Base-by-base conservation (phyloP, 2,888 invertebrate genomes). In the Eupithecia centaureata region DNA sequence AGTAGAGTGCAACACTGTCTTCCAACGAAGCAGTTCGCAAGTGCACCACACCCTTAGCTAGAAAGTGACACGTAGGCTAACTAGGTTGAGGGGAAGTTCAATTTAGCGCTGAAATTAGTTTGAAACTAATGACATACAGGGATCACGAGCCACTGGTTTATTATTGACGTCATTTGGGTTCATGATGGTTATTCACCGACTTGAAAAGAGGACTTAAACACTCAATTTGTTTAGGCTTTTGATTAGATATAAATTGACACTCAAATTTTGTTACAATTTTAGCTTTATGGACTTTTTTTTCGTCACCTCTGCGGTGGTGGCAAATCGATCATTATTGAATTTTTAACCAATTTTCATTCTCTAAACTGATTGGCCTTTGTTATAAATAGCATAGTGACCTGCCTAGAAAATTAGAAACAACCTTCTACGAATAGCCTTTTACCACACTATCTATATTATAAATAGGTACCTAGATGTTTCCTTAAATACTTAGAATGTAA, bases 51-150 rank as follows among this genome's bases (percentile, higher is more conserved):
- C 72, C 62, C 61, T 68, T 59, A 65, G 47, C 33, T 79, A 73
- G 82, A 81, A 79, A 81, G 84, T 77, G 80, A 75, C 76, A 76
- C 77, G 75, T 66, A 38, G 58, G 32, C 64, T 80, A 81, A 82
- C 81, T 82, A 75, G 81, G 80, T 86, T 80, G 82, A 85, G 83
- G 81, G 82, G 81, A 77, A 79, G 83, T 84, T 84, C 83, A 84
- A 83, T 84, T 85, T 80, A 79, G 77, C 77, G 79, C 79, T 80
- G 70, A 80, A 83, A 83, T 85, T 82, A 81, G 79, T 80, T 84
- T 83, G 80, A 74, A 67, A 77, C 76, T 77, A 79, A 81, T 76
- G 75, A 71, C 75, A 66, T 71, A 73, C 75, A 72, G 33, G 22
- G 63, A 65, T 68, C 47, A 56, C 38, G 33, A 54, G 63, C 42